These are phyloP conservation scores for Rosalia funebris DNA, from an alignment of 2,888 invertebrate species.

Conservation along the genomic window DNA sequence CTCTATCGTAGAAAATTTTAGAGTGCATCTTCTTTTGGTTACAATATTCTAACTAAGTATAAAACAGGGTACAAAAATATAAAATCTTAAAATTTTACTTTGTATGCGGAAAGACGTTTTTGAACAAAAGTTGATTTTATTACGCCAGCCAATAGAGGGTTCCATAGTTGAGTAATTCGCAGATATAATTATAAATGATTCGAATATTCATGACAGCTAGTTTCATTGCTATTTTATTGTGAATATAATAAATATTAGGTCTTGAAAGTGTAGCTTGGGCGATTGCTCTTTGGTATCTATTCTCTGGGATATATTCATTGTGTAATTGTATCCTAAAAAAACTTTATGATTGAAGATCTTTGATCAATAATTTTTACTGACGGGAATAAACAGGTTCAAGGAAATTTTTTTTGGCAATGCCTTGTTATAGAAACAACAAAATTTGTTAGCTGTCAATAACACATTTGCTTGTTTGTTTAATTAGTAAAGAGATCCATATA, in stretches of 20 bases:
- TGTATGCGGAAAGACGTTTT: constrained; percentile 29
- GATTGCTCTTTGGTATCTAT: too few species aligned
- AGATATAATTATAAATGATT: background rate
- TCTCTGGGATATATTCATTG: too few species aligned
- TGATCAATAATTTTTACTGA: too few species aligned
- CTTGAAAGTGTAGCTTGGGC: too few species aligned
- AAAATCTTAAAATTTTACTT: constrained; percentile 43
- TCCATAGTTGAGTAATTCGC: background rate
- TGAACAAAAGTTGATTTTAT: constrained; percentile 6
- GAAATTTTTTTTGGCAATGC: too few species aligned
- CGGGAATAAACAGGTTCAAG: too few species aligned
- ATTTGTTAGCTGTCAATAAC: too few species aligned
- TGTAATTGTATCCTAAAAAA: too few species aligned
- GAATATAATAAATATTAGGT: background rate
- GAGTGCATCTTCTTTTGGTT: background rate
- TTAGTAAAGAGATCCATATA: too few species aligned
- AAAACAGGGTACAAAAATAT: constrained; percentile 43
- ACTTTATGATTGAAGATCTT: too few species aligned
- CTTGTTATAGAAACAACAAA: too few species aligned
- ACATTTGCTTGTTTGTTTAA: too few species aligned
- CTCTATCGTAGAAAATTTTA: constrained; percentile 11
- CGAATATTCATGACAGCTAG: background rate
- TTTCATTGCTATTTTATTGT: background rate
- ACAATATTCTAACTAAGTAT: constrained; percentile 16
- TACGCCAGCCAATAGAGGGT: background rate